phyloP scores from a whole-genome alignment of 2,797 vertebrate species.

The Rhabdophis nuchalis region DNA sequence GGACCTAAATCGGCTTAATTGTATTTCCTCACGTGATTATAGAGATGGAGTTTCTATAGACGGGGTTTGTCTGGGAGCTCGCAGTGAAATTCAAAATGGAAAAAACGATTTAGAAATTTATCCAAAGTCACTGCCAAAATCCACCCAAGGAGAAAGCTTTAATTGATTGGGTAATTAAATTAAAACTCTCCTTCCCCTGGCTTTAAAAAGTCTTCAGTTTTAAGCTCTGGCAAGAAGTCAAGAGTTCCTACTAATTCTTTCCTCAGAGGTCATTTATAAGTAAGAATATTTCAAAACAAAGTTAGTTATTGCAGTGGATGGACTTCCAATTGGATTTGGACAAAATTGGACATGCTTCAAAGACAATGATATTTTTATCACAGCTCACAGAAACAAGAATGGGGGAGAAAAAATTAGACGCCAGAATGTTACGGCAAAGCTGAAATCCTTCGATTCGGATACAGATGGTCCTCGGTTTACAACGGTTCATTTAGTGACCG shows the following conservation, averaged over 20 bases:
- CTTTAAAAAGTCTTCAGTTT: constrained; percentile 2
- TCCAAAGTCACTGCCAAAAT: not conserved
- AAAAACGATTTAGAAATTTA: constrained; percentile 15
- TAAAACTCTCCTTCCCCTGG: constrained; percentile 54
- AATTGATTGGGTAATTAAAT: constrained; percentile 67
- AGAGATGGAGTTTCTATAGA: too few species aligned
- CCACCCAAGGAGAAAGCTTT: constrained; percentile 56
- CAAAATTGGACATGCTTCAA: not conserved
- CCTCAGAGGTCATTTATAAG: not conserved
- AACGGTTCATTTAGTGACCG: not conserved
- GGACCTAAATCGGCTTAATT: not conserved
- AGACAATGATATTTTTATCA: not conserved
- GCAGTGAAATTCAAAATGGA: constrained; percentile 4
- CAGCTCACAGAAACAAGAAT: not conserved
- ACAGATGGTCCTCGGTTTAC: not conserved
- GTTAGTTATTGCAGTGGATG: not conserved
- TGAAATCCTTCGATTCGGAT: not conserved
- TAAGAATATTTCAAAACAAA: constrained; percentile 1
- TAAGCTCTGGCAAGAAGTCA: not conserved
- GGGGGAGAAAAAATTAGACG: not conserved
- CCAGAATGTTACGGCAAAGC: not conserved
- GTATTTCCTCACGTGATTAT: not conserved
- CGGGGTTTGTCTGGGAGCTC: constrained; percentile 1
- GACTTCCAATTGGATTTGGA: not conserved
- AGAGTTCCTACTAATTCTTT: constrained; percentile 18